Evolutionary conservation across 2,797 vertebrate species (phyloP).

Genomic region (Periparus ater): DNA sequence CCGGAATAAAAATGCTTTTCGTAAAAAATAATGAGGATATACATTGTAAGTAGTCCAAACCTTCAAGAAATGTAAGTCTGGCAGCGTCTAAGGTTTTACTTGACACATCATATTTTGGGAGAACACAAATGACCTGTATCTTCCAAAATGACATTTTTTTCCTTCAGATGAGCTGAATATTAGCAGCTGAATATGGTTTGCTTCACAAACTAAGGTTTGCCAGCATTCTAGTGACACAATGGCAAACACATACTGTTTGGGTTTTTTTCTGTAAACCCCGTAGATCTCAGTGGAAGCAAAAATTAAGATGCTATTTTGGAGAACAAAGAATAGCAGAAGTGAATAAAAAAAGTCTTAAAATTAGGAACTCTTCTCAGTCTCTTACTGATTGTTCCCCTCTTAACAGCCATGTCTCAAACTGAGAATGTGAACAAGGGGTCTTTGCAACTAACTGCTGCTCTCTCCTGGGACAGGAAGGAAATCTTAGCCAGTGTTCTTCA

Average conservation of each 20-base stretch:
- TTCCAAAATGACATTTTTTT: neutral
- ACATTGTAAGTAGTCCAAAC: constrained; percentile 14
- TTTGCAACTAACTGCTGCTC: neutral
- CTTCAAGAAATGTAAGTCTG: neutral
- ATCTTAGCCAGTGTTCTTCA: neutral
- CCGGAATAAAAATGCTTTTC: constrained; percentile 27
- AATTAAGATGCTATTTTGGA: neutral
- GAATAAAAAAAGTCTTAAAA: neutral
- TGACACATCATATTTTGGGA: neutral
- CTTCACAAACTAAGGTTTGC: neutral
- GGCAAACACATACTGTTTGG: neutral
- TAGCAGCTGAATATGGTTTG: neutral
- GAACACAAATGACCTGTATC: neutral
- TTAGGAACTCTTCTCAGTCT: neutral
- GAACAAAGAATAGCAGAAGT: constrained; percentile 11
- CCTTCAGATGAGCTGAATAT: neutral
- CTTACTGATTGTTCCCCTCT: neutral
- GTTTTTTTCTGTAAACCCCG: neutral
- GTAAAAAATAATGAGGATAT: constrained; percentile 13
- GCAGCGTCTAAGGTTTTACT: constrained; percentile 1
- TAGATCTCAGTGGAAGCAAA: neutral
- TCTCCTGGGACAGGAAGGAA: neutral
- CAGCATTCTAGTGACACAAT: neutral
- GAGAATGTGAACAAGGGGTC: neutral
- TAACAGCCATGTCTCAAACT: neutral